Conservation (phyloP, 2,888 invertebrate species). For the Lasioglossum calceatum region DNA sequence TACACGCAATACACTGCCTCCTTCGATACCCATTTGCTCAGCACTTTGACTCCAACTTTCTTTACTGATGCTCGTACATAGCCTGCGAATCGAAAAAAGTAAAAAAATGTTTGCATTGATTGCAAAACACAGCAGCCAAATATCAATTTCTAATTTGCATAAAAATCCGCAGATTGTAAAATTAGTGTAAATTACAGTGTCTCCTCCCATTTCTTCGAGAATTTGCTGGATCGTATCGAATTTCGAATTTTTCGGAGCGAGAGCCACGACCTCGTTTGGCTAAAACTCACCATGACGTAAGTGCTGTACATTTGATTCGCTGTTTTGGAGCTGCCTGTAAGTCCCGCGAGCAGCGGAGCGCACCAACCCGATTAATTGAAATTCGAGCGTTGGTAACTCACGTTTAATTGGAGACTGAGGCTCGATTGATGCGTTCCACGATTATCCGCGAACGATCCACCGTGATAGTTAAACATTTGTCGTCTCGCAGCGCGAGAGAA, state of each 20-base stretch:
- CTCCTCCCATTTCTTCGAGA: too few species aligned
- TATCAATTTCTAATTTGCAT: too few species aligned
- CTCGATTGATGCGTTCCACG: slow-evolving; percentile 21
- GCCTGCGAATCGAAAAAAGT: too few species aligned
- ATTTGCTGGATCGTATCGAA: too few species aligned
- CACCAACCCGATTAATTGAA: slow-evolving; percentile 45
- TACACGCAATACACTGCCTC: neutral
- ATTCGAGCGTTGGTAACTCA: slow-evolving; percentile 35
- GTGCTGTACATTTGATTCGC: neutral
- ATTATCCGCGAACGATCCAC: neutral
- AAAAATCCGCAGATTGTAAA: too few species aligned
- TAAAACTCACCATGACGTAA: too few species aligned
- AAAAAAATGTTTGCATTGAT: too few species aligned
- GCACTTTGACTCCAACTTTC: too few species aligned
- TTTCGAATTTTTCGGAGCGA: too few species aligned
- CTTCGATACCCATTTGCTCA: neutral
- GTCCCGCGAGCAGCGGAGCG: neutral
- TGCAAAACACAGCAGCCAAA: too few species aligned
- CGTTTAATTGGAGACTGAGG: slow-evolving; percentile 12
- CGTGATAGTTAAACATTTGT: neutral
- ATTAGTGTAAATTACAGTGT: too few species aligned
- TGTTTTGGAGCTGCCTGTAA: neutral
- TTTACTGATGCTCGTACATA: too few species aligned
- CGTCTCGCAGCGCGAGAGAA: neutral
- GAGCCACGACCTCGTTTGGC: neutral